Conservation (phyloP, 2,888 invertebrate species). For the Tryphoninae sp. region DNA sequence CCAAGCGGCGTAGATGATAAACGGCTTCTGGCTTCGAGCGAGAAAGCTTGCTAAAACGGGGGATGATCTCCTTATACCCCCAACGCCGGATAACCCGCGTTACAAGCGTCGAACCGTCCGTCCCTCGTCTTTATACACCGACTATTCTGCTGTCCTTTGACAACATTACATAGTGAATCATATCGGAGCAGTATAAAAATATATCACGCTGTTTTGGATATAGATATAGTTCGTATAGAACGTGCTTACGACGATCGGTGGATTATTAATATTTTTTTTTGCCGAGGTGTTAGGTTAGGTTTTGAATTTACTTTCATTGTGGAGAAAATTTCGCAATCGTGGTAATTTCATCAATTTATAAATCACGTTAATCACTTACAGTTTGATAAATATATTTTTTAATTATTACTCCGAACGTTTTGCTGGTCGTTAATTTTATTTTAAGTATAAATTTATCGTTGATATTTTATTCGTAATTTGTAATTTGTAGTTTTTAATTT, state of each 20-base stretch:
- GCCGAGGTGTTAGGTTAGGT: neutral
- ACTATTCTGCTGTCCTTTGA: slow-evolving; percentile 85
- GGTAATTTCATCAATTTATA: neutral
- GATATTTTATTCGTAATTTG: neutral
- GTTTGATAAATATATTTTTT: no score
- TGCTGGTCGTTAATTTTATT: neutral
- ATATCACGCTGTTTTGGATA: neutral
- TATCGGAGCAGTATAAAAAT: slow-evolving; percentile 45
- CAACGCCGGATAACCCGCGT: slow-evolving; percentile 84
- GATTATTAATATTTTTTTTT: neutral
- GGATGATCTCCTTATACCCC: slow-evolving; percentile 88
- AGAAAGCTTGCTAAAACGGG: slow-evolving; percentile 85
- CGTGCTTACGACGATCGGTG: neutral
- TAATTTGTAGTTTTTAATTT: neutral
- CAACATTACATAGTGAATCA: slow-evolving; percentile 56
- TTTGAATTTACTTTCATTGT: neutral
- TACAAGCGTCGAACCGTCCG: slow-evolving; percentile 52
- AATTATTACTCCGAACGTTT: no score
- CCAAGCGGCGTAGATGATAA: slow-evolving; percentile 74
- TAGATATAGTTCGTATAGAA: neutral
- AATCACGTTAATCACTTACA: no score
- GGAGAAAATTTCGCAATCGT: neutral
- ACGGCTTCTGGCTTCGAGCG: slow-evolving; percentile 87
- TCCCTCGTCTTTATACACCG: slow-evolving; percentile 83
- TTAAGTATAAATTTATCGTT: neutral